phyloP scores from a whole-genome alignment of 2,888 invertebrate species.

The Brenthis hecate region DNA sequence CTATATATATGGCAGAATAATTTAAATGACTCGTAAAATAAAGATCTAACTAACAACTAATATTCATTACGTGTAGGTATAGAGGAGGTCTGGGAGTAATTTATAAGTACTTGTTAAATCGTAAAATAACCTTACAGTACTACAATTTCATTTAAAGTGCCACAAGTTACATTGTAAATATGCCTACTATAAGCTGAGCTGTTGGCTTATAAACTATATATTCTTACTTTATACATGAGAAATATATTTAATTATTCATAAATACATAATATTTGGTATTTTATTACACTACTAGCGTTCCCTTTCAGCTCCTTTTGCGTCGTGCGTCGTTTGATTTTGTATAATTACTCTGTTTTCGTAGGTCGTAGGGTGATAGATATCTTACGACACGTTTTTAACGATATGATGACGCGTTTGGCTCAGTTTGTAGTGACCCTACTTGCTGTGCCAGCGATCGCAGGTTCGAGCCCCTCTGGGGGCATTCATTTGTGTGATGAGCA shows the following conservation, averaged over 20 bases:
- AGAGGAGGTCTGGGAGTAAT: conserved; percentile 15
- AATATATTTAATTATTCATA: neutral
- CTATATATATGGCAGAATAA: neutral
- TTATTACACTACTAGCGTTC: too few relatives aligned
- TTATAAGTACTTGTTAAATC: conserved; percentile 25
- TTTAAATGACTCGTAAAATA: neutral
- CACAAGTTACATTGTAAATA: conserved; percentile 20
- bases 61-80: conserved; percentile 13
- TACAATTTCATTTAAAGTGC: conserved; percentile 17
- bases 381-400: too few relatives aligned
- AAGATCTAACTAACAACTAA: conserved; percentile 7
- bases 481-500: too few relatives aligned
- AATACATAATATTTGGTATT: neutral
- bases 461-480: too few relatives aligned
- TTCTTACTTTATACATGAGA: neutral
- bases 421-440: too few relatives aligned
- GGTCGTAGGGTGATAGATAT: too few relatives aligned
- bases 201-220: conserved; percentile 1
- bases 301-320: too few relatives aligned
- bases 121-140: conserved; percentile 1
- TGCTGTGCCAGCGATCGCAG: too few relatives aligned
- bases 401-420: too few relatives aligned
- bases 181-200: conserved; percentile 5
- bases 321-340: too few relatives aligned
- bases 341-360: too few relatives aligned